Evolutionary conservation across 2,888 invertebrate genomes (phyloP).

Genomic region (Sacculina carcini): DNA sequence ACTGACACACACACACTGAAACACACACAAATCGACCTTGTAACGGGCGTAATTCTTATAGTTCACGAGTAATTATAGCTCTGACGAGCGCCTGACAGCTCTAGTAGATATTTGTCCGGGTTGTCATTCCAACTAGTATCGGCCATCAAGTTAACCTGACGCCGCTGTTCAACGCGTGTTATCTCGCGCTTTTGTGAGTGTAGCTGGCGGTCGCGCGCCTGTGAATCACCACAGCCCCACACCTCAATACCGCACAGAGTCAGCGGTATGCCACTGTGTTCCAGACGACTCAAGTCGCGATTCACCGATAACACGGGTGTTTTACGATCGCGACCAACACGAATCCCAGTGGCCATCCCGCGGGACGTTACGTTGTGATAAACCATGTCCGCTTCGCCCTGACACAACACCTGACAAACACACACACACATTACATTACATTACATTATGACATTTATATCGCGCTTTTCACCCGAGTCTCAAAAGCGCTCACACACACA

Average conservation of each 20-base stretch:
- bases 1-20: too few relatives aligned
- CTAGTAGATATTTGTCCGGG: conserved; percentile 70
- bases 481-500: too few relatives aligned
- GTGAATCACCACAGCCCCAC: conserved; percentile 57
- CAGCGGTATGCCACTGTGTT: conserved; percentile 38
- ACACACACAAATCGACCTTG: too few relatives aligned
- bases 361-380: conserved; percentile 59
- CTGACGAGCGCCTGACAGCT: conserved; percentile 48
- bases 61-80: conserved; percentile 33
- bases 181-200: conserved; percentile 78
- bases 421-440: too few relatives aligned
- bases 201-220: conserved; percentile 46
- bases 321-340: conserved; percentile 53
- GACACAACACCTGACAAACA: too few relatives aligned
- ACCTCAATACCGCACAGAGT: conserved; percentile 37
- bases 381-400: conserved; percentile 25
- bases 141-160: conserved; percentile 57
- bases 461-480: too few relatives aligned
- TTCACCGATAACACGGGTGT: conserved; percentile 44
- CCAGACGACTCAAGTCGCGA: conserved; percentile 42
- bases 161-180: conserved; percentile 57
- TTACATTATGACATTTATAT: too few relatives aligned
- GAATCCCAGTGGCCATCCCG: conserved; percentile 56
- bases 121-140: conserved; percentile 74
- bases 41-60: too few relatives aligned